Base-by-base conservation (phyloP, 2,113 vertebrate genomes). In the Silurus asotus region DNA sequence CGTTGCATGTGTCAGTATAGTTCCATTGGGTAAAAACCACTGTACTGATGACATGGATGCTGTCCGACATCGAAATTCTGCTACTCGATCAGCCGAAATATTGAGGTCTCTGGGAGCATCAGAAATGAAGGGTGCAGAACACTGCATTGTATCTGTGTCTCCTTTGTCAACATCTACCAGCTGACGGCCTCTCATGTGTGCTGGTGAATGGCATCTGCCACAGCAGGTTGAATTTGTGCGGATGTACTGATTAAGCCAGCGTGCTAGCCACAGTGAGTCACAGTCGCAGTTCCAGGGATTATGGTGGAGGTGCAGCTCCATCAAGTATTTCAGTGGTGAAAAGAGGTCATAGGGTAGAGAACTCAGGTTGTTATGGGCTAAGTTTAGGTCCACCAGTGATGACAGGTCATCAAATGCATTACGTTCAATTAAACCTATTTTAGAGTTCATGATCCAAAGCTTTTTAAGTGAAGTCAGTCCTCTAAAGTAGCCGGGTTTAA, bases 391-490 rank as follows among this genome's bases (percentile, higher is more conserved):
- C 92, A 97, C 97, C 92, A 99, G 91, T 0, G 96, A 96, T 48
- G 95, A 95, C 79, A 99, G 94, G 89, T 95, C 97, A 4, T 99
- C 98, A 77, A 99, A 99, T 87, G 97, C 98, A 72, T 99, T 99
- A 4, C 98, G 96, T 90, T 99, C 97, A 64, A 99, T 97, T 84
- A 94, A 84, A 90, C 92, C 95, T 90, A 99, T 96, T 93, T 98
- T 97, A 0, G 98, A 98, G 95, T 98, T 99, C 98, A 99, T 99
- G 77, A 99, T 96, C 98, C 98, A 99, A 37, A 99, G 95, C 89
- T 99, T 99, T 79, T 97, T 98, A 77, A 99, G 95, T 13, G 97
- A 96, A 48, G 93, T 95, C 49, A 99, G 93, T 86, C 97, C 98
- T 83, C 95, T 96, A 93, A 99, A 99, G 58, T 97, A 97, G 62